Base-by-base conservation (phyloP, 2,797 vertebrate species). In the Pachyuromys duprasi region DNA sequence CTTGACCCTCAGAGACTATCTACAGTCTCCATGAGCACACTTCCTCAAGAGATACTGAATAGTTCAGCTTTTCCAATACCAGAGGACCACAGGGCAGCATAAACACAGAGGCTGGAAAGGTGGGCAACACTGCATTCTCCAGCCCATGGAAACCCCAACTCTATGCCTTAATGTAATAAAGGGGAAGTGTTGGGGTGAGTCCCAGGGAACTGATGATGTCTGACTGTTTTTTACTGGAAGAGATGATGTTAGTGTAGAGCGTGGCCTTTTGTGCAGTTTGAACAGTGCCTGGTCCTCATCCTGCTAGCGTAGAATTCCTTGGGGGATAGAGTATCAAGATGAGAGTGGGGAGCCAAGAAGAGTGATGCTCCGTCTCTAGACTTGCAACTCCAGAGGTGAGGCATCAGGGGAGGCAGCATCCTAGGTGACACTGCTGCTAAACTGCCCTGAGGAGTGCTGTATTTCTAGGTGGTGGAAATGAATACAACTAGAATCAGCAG, bases 131-230 rank as follows among this genome's bases (percentile, higher is more conserved):
- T n/a, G 28, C 67, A 45, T 75, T 39, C 17, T 45, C 3, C 11
- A 69, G 76, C 1, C 83, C 53, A 8, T 49, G 2, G 22, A 36
- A 74, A 79, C 79, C 26, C 14, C 65, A 90, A 55, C 3, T 28
- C 63, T 69, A 75, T 76, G 45, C 55, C 86, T 91, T 92, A 90
- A 90, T 65, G 53, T 80, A 94, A 80, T 75, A 83, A 91, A 81
- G 63, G 49, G 53, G 8, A 89, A 93, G 26, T 1, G 70, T 45
- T 90, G 60, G 42, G 22, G 39, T 89, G 53, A 89, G 13, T 91
- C 87, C 31, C 42, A 12, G 20, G 63, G 65, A 89, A 89, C 20
- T 76, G 33, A 31, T 89, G 8, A 31, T 65, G 11, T 8, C 45
- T 81, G 39, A 12, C 45, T 12, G 33, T 62, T 88, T 45, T 75